Base-by-base conservation (phyloP, 2,797 vertebrate genomes). In the Cottoperca gobio region DNA sequence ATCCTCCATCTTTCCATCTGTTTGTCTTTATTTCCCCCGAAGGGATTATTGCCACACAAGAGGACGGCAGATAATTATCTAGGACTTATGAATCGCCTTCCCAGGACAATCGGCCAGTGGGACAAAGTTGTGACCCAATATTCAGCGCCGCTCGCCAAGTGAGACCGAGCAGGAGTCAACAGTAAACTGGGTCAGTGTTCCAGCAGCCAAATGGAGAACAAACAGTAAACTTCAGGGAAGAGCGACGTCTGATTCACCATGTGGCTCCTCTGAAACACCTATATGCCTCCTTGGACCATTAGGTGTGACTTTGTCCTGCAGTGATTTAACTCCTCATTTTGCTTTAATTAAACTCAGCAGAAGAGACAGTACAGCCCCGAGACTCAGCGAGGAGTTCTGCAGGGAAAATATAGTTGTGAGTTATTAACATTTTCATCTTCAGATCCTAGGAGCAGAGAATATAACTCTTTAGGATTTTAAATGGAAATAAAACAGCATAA, bases 121-220 rank as follows among this genome's bases (percentile, higher is more conserved):
- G 82, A 74, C 61, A 46, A 49, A 64, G 59, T 61, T 76, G 70
- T 59, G 69, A 75, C 64, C 69, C 48, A 37, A 62, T 33, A 26
- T 35, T 58, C 17, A 46, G 33, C 1, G 60, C 7, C 40, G 61
- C 19, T 24, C 6, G 43, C 70, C 61, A 72, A 67, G 45, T 50
- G 69, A 64, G 73, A 70, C 70, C 80, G 33, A 80, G 24, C 48
- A 52, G 48, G 57, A 79, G 60, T 76, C 78, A 59, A 70, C 46
- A 40, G 17, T 4, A 50, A 91, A 88, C 61, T 89, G 67, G 84
- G 84, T 89, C 86, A 87, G 79, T 52, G 45, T 72, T 73, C 12
- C 76, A 78, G 45, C 66, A 75, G 69, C 73, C 73, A 69, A 67
- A 60, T 2, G 1, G 23, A 70, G 19, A 49, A 75, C 62, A 72